Evolutionary conservation across 1,140 invertebrate genomes (phyloP).

Genomic region (Bombyx mandarina): DNA sequence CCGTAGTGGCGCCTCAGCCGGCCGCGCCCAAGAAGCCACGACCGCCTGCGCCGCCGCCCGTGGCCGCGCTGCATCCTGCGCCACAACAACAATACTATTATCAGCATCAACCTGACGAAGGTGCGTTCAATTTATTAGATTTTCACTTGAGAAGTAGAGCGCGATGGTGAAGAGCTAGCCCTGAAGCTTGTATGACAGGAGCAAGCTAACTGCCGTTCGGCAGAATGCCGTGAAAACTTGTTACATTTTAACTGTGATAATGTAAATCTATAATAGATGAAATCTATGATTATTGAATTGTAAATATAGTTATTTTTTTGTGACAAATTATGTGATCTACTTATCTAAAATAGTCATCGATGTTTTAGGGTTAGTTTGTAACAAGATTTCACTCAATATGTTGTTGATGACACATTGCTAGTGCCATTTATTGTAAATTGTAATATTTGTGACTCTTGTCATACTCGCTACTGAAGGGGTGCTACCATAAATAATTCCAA

Average conservation of each 20-base stretch:
- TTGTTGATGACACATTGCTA: constrained; percentile 67
- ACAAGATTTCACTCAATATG: constrained; percentile 68
- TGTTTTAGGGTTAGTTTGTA: constrained; percentile 68
- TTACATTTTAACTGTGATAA: constrained; percentile 71
- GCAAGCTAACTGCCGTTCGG: constrained; percentile 59
- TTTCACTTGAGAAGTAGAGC: constrained; percentile 71
- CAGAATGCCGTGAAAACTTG: constrained; percentile 62
- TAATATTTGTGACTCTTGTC: constrained; percentile 71
- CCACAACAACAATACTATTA: constrained; percentile 71
- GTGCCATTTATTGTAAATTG: constrained; percentile 71
- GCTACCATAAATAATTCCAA: constrained; percentile 73
- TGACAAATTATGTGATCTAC: constrained; percentile 60
- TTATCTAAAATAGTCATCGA: constrained; percentile 52
- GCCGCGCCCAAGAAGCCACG: constrained; percentile 67
- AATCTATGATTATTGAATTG: constrained; percentile 62
- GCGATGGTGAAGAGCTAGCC: constrained; percentile 72
- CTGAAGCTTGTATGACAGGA: constrained; percentile 73
- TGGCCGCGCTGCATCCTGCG: constrained; percentile 54
- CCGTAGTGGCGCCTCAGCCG: constrained; percentile 49
- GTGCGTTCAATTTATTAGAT: constrained; percentile 72
- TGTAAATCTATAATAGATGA: constrained; percentile 67
- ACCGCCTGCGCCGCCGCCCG: constrained; percentile 61
- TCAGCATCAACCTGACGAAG: constrained; percentile 70
- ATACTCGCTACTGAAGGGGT: constrained; percentile 72
- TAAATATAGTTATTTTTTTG: constrained; percentile 51